A percentile compares a stretch with the other conserved stretches of the same genome.
phyloP scores from a whole-genome alignment of 2,113 vertebrate species.

The Acanthochromis polyacanthus region DNA sequence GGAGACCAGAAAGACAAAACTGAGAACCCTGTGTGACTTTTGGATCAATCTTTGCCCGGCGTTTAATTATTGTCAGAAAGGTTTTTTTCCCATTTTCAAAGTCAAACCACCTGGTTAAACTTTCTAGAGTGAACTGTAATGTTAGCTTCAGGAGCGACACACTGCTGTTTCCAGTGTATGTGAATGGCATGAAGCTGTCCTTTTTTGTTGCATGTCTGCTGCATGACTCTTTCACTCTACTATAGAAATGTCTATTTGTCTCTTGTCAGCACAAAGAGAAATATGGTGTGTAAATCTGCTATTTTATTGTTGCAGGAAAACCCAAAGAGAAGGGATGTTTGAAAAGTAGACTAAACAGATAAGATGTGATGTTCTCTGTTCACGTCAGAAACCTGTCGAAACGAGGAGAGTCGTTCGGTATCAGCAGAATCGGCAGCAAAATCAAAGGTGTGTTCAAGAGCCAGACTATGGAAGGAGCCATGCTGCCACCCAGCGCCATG shows the following conservation, averaged over 20 bases:
- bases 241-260: no score
- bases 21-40: no score
- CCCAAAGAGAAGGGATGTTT: background rate
- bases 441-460: conserved; percentile 98
- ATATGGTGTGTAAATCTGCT: no score
- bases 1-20: no score
- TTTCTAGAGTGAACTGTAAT: no score
- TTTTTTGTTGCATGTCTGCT: conserved; percentile 5
- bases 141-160: no score
- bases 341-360: background rate
- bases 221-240: background rate
- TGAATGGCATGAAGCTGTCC: background rate
- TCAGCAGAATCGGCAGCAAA: conserved; percentile 94
- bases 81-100: no score
- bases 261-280: background rate
- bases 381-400: conserved; percentile 87
- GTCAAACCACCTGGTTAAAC: no score
- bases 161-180: no score
- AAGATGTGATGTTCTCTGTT: background rate
- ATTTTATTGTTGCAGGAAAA: no score
- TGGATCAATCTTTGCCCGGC: no score
- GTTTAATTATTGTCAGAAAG: no score
- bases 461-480: conserved; percentile 93
- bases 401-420: conserved; percentile 93
- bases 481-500: conserved; percentile 87